Evolutionary conservation across 2,888 invertebrate species (phyloP).

Genomic region (Charanyca ferruginea): DNA sequence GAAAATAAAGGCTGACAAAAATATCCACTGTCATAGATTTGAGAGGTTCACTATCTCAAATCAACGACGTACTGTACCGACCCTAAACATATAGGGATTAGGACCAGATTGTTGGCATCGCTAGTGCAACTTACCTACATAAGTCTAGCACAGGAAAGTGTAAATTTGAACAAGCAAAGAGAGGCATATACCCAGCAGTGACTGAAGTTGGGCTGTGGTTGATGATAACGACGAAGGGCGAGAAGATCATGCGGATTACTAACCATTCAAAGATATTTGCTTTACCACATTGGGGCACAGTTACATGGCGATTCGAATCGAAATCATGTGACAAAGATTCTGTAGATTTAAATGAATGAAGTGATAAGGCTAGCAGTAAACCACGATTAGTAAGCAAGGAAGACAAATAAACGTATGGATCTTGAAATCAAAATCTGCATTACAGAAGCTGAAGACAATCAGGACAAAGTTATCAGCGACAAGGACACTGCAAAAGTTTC

Average conservation of each 20-base stretch:
- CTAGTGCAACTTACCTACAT: background rate
- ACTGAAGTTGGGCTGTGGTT: background rate
- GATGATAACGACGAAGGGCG: background rate
- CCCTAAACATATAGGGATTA: background rate
- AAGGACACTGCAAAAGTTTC: conserved; percentile 12
- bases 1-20: too few species aligned
- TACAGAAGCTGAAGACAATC: conserved; percentile 8
- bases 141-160: too few species aligned
- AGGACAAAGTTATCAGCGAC: conserved; percentile 6
- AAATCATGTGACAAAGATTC: too few species aligned
- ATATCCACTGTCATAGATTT: conserved; percentile 6
- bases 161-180: background rate
- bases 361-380: background rate
- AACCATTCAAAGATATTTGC: background rate
- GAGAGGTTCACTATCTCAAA: background rate
- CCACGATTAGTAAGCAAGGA: background rate
- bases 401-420: background rate
- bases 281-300: background rate
- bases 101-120: background rate
- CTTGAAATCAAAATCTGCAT: conserved; percentile 7
- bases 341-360: background rate
- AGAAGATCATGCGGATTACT: background rate
- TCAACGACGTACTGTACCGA: background rate
- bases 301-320: too few species aligned
- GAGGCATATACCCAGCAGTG: background rate